Evolutionary conservation across 1,140 invertebrate genomes (phyloP).

Genomic region (Drosophila setifemur): DNA sequence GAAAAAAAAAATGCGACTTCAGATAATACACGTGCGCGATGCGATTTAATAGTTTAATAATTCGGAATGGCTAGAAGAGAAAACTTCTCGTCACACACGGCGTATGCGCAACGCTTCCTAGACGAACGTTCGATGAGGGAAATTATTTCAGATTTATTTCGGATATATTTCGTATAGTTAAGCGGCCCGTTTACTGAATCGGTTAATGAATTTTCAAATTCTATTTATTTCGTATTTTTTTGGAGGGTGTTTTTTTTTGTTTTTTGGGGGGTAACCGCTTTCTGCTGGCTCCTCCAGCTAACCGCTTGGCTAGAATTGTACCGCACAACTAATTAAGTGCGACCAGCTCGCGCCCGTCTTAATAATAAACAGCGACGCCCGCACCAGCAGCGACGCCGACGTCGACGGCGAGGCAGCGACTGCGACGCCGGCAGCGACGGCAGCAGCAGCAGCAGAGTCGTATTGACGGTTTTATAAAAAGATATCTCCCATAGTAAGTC

Average conservation of each 20-base stretch:
- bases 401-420: slow-evolving; percentile 3
- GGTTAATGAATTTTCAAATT: no score
- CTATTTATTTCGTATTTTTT: no score
- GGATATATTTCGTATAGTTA: slow-evolving; percentile 6
- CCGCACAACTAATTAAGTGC: slow-evolving; percentile 79
- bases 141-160: neutral
- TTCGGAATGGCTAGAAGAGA: no score
- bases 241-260: neutral
- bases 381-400: slow-evolving; percentile 8
- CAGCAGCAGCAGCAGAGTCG: neutral
- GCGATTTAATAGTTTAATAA: no score
- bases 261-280: no score
- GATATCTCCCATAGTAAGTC: slow-evolving; percentile 45
- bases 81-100: slow-evolving; percentile 67
- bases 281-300: slow-evolving; percentile 33
- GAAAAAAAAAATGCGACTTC: slow-evolving; percentile 24
- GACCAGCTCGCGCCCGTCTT: slow-evolving; percentile 68
- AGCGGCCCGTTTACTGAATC: no score
- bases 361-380: slow-evolving; percentile 64
- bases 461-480: slow-evolving; percentile 59
- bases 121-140: slow-evolving; percentile 1
- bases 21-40: slow-evolving; percentile 15
- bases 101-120: slow-evolving; percentile 58
- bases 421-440: neutral
- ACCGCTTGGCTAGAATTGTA: slow-evolving; percentile 77